Conservation (phyloP, 2,888 invertebrate species). For the Itoplectis maculator region DNA sequence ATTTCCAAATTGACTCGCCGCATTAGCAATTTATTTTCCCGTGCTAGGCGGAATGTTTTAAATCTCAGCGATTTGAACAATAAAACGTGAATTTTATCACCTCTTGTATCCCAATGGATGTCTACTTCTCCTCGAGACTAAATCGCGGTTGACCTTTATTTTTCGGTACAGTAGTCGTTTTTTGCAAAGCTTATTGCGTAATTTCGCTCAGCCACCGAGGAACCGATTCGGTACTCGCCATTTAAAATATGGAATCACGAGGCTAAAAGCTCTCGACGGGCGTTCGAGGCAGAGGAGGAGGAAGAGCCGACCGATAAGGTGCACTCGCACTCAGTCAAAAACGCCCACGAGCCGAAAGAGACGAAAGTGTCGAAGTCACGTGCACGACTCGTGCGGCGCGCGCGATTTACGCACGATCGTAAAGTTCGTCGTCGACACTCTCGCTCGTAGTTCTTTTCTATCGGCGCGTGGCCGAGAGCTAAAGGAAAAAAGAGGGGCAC, state of each 20-base stretch:
- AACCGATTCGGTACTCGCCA: neutral
- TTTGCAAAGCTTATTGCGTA: neutral
- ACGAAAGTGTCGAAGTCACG: conserved; percentile 50
- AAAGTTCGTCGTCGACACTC: conserved; percentile 63
- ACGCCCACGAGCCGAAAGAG: conserved; percentile 39
- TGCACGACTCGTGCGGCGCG: conserved; percentile 50
- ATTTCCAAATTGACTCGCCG: no score
- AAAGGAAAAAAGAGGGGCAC: conserved; percentile 21
- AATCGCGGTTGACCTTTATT: no score
- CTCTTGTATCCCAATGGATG: no score
- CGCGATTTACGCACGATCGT: conserved; percentile 63
- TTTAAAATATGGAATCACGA: neutral
- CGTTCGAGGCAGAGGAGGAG: neutral
- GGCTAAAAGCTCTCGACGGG: neutral
- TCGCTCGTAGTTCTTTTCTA: conserved; percentile 47
- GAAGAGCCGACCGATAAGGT: conserved; percentile 31
- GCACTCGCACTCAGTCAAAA: conserved; percentile 32
- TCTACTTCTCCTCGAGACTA: no score
- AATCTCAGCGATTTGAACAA: no score
- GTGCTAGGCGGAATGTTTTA: no score
- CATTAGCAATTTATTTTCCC: no score
- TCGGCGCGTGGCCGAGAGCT: conserved; percentile 13
- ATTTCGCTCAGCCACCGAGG: neutral
- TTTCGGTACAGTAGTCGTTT: no score
- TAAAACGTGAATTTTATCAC: no score